Evolutionary conservation across 2,888 invertebrate species (phyloP).

Genomic region (Dysmachus trigonus): DNA sequence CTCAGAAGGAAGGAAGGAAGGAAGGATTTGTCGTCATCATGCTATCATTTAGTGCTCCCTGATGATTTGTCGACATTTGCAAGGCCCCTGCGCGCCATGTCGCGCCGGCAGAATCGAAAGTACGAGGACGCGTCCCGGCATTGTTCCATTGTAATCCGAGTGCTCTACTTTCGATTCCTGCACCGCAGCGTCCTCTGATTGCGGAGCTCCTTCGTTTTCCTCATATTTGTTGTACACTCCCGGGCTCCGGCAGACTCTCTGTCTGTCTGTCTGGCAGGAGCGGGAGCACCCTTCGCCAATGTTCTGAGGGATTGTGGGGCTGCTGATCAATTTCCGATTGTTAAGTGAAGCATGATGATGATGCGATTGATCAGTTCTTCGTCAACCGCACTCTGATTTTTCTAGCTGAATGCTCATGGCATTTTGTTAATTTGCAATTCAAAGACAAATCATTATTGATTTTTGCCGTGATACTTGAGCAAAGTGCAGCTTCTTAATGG

Average conservation of each 20-base stretch:
- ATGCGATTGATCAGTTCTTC: constrained; percentile 47
- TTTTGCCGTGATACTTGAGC: background rate
- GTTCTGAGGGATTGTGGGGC: constrained; percentile 30
- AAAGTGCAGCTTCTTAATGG: background rate
- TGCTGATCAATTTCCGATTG: constrained; percentile 49
- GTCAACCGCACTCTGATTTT: constrained; percentile 1
- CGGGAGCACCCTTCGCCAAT: background rate
- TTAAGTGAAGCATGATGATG: constrained; percentile 40
- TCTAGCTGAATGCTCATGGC: background rate
- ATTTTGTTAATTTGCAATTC: background rate
- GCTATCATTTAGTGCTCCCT: background rate
- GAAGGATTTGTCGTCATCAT: background rate
- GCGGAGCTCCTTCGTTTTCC: background rate
- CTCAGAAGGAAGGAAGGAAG: background rate
- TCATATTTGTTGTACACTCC: background rate
- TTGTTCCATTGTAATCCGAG: background rate
- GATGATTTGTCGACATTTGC: background rate
- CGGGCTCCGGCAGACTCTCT: background rate
- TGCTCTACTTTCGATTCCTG: constrained; percentile 34
- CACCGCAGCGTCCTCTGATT: constrained; percentile 3
- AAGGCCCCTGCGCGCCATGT: background rate
- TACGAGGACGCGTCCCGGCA: background rate
- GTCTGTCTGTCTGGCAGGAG: background rate
- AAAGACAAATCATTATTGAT: background rate
- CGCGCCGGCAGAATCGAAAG: background rate